Conservation (phyloP, 2,888 invertebrate genomes). For the Leistus spinibarbis region DNA sequence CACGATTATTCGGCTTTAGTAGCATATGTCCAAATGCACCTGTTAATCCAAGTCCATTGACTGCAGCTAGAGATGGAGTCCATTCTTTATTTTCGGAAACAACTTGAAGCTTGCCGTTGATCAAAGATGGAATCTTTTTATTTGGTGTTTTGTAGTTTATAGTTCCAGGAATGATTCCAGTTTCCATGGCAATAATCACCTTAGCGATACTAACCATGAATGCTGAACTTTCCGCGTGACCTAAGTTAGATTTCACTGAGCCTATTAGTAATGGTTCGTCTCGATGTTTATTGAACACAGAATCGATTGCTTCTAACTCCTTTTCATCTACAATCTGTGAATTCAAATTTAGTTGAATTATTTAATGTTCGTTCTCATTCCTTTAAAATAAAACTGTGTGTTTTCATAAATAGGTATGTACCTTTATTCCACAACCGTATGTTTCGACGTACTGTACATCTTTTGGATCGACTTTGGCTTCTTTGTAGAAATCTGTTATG, state of each 20-base stretch:
- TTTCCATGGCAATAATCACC: slow-evolving; percentile 89
- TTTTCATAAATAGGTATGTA: neutral
- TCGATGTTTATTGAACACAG: slow-evolving; percentile 73
- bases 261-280: slow-evolving; percentile 83
- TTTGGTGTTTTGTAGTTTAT: slow-evolving; percentile 89
- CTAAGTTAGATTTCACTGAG: slow-evolving; percentile 97
- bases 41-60: slow-evolving; percentile 98
- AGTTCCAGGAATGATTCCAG: slow-evolving; percentile 85
- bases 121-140: slow-evolving; percentile 82
- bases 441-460: slow-evolving; percentile 55
- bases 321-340: slow-evolving; percentile 58
- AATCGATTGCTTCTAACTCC: slow-evolving; percentile 90
- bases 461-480: slow-evolving; percentile 55
- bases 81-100: slow-evolving; percentile 81
- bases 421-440: slow-evolving; percentile 54
- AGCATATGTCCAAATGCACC: slow-evolving; percentile 92
- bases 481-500: slow-evolving; percentile 63
- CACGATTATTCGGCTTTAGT: slow-evolving; percentile 73
- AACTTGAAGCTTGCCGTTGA: slow-evolving; percentile 78
- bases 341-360: neutral
- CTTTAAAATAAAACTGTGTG: too few relatives aligned
- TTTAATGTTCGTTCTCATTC: too few relatives aligned
- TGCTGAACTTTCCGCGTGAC: slow-evolving; percentile 92
- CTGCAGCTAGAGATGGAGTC: slow-evolving; percentile 85
- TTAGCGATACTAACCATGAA: slow-evolving; percentile 90